Percentiles rank a stretch among this genome's conserved stretches.
phyloP scores from a whole-genome alignment of 2,888 invertebrate species.

The Biston stratarius region DNA sequence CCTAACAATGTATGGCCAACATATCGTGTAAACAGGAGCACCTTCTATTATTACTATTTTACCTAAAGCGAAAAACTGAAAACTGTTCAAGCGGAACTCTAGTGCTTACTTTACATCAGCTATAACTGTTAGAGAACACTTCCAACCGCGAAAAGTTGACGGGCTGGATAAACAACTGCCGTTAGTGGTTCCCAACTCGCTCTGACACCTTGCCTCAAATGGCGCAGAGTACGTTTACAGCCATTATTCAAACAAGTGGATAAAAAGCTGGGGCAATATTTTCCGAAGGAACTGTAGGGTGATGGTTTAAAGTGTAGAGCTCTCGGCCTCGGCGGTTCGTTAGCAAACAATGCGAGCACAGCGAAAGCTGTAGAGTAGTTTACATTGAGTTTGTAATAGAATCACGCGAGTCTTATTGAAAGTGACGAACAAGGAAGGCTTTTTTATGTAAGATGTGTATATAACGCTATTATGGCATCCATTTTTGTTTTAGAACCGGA shows the following conservation, averaged over 20 bases:
- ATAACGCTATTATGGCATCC: no score
- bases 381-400: slow-evolving; percentile 11
- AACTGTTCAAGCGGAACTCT: slow-evolving; percentile 63
- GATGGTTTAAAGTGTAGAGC: slow-evolving; percentile 85
- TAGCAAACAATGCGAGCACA: slow-evolving; percentile 81
- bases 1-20: slow-evolving; percentile 11
- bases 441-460: neutral
- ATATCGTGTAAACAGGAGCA: slow-evolving; percentile 26
- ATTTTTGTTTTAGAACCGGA: no score
- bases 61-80: slow-evolving; percentile 53
- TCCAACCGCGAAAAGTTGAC: slow-evolving; percentile 78
- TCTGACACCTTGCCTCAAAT: slow-evolving; percentile 81
- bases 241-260: slow-evolving; percentile 86
- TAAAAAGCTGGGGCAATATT: slow-evolving; percentile 85
- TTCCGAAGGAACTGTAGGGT: slow-evolving; percentile 81
- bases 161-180: slow-evolving; percentile 80
- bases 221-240: slow-evolving; percentile 81
- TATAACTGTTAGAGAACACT: slow-evolving; percentile 80
- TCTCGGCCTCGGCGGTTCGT: slow-evolving; percentile 80
- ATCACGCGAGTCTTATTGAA: slow-evolving; percentile 11
- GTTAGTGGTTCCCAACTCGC: slow-evolving; percentile 80
- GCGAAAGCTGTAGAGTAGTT: slow-evolving; percentile 57
- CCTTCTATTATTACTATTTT: slow-evolving; percentile 47
- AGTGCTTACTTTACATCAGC: slow-evolving; percentile 83
- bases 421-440: slow-evolving; percentile 3